A percentile compares a stretch with the other conserved stretches of the same genome.
Conservation (phyloP, 2,888 invertebrate genomes). For the Anodontia alba region DNA sequence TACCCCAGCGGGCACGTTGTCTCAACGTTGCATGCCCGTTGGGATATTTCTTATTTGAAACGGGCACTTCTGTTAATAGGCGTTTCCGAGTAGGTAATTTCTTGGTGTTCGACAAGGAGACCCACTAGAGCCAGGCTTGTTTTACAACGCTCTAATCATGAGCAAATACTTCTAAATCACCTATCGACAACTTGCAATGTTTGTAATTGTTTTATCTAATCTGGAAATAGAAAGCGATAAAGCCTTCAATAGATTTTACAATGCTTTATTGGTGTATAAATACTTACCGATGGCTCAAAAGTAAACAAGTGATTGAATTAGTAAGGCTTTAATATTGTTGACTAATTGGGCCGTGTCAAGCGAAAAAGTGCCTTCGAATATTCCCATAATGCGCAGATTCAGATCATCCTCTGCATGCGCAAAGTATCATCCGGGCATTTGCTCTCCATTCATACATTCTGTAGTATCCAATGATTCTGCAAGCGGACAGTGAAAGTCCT, state of each 20-base stretch:
- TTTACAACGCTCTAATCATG: conserved; percentile 24
- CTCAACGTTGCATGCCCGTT: no score
- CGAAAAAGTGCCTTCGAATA: no score
- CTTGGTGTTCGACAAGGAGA: conserved; percentile 34
- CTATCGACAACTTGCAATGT: conserved; percentile 5
- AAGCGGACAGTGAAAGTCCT: no score
- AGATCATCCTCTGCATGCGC: no score
- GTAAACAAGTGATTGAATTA: conserved; percentile 49
- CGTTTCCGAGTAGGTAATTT: not conserved
- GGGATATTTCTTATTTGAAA: no score
- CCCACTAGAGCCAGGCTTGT: not conserved
- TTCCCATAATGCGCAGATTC: no score
- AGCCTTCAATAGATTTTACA: conserved; percentile 24
- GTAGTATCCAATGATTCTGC: no score
- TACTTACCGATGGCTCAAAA: conserved; percentile 25
- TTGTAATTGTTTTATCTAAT: conserved; percentile 62
- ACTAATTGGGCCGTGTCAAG: conserved; percentile 30
- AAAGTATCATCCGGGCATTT: no score
- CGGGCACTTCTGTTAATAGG: no score
- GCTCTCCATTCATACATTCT: no score
- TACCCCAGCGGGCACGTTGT: no score
- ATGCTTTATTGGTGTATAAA: conserved; percentile 39
- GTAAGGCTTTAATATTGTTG: conserved; percentile 31
- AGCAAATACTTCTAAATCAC: conserved; percentile 42
- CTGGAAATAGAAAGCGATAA: conserved; percentile 60